Evolutionary conservation across 2,797 vertebrate genomes (phyloP).

Genomic region (Diglossa cyanea): DNA sequence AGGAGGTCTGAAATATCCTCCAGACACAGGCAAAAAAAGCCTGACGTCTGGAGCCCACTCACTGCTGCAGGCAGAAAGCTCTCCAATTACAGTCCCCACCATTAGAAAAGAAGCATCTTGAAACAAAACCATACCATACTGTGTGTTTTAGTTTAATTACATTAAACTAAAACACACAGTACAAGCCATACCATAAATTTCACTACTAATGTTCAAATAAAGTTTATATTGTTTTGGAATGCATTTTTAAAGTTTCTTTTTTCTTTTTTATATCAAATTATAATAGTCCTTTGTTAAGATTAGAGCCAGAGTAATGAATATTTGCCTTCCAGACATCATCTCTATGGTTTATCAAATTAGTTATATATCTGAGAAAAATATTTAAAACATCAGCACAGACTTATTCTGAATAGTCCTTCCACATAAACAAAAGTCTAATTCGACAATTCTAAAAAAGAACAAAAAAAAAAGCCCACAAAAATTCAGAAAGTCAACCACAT

Average conservation of each 20-base stretch:
- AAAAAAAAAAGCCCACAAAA: background rate
- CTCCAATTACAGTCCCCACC: background rate
- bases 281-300: background rate
- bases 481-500: background rate
- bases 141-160: background rate
- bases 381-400: background rate
- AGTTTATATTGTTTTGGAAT: background rate
- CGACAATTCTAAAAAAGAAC: background rate
- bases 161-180: background rate
- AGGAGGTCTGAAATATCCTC: slow-evolving; percentile 6
- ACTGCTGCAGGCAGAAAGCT: slow-evolving; percentile 11
- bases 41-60: background rate
- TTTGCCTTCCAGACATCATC: background rate
- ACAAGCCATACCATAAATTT: background rate
- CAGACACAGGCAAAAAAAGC: background rate
- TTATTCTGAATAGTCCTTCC: background rate
- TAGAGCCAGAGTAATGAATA: background rate
- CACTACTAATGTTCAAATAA: background rate
- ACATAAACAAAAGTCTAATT: background rate
- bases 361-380: background rate
- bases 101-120: background rate
- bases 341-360: background rate
- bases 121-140: background rate
- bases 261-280: background rate
- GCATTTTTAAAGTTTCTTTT: background rate